These are phyloP conservation scores for Macropis europaea DNA, from an alignment of 2,888 invertebrate species.

Conservation along the genomic window DNA sequence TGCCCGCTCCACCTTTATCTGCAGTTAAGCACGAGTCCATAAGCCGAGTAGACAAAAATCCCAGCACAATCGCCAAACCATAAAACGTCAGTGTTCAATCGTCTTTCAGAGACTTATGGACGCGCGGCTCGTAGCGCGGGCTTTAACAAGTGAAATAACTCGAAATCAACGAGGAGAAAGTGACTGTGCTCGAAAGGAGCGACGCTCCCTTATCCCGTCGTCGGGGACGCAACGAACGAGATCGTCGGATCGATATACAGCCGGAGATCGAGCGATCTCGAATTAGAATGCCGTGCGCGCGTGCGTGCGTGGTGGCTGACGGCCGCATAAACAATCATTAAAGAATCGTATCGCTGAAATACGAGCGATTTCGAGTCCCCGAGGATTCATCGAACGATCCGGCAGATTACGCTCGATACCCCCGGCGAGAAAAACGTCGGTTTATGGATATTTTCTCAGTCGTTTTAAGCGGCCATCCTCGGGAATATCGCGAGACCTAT, in stretches of 20 bases:
- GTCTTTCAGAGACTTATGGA: too few species aligned
- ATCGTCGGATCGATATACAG: conserved; percentile 11
- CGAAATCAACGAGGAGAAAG: conserved; percentile 24
- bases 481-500: neutral
- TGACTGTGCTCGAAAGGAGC: conserved; percentile 1
- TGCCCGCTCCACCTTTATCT: too few species aligned
- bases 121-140: too few species aligned
- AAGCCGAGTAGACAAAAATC: too few species aligned
- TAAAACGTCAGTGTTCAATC: too few species aligned
- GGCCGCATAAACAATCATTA: conserved; percentile 51
- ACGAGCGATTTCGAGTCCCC: conserved; percentile 10
- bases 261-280: too few species aligned
- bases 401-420: neutral
- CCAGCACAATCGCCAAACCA: too few species aligned
- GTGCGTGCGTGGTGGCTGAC: neutral
- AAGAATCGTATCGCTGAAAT: conserved; percentile 45
- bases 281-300: neutral
- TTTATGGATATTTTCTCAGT: conserved; percentile 16
- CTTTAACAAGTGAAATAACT: conserved; percentile 29
- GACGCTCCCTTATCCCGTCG: conserved; percentile 18
- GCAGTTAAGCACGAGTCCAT: too few species aligned
- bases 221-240: neutral
- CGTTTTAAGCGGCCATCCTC: neutral
- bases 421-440: neutral
- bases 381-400: neutral